A percentile compares a stretch with the other conserved stretches of the same genome.
Conservation (phyloP, 1,140 invertebrate genomes). For the Drosophila virilis region DNA sequence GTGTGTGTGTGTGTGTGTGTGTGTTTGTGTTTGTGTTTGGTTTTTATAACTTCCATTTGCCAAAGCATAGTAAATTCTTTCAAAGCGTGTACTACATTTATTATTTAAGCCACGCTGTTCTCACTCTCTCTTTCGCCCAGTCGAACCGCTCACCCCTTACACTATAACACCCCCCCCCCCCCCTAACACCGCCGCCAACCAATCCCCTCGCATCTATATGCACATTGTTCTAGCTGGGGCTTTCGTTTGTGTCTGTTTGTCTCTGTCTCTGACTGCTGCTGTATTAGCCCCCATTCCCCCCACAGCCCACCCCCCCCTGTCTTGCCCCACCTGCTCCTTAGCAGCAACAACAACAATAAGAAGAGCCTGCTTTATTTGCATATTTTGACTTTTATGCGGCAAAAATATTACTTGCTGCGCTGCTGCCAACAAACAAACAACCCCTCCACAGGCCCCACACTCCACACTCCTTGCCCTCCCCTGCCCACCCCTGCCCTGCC, state of each 20-base stretch:
- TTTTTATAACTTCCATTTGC: slow-evolving; percentile 79
- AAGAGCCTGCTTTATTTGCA: slow-evolving; percentile 67
- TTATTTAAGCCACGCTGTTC: slow-evolving; percentile 73
- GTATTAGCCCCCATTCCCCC: slow-evolving; percentile 34
- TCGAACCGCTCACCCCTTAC: background rate
- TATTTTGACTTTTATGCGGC: slow-evolving; percentile 80
- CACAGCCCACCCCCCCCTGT: background rate
- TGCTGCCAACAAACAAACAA: slow-evolving; percentile 66
- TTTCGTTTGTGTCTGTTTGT: slow-evolving; percentile 21
- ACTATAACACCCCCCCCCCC: background rate
- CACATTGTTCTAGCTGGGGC: slow-evolving; percentile 50
- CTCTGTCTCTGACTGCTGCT: slow-evolving; percentile 34
- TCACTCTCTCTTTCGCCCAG: slow-evolving; percentile 9
- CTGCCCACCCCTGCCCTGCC: background rate
- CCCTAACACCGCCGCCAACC: background rate
- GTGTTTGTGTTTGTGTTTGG: slow-evolving; percentile 49
- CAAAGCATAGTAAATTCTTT: slow-evolving; percentile 81
- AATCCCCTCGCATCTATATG: slow-evolving; percentile 17
- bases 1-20: slow-evolving; percentile 5
- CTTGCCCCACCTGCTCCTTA: background rate
- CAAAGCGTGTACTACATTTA: slow-evolving; percentile 80
- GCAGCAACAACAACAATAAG: slow-evolving; percentile 16
- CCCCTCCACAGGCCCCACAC: background rate
- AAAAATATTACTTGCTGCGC: slow-evolving; percentile 79
- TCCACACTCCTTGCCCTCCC: background rate